Percentiles rank a stretch among this genome's conserved stretches.
Evolutionary conservation across 2,888 invertebrate species (phyloP).

Genomic region (Luperina nickerlii): DNA sequence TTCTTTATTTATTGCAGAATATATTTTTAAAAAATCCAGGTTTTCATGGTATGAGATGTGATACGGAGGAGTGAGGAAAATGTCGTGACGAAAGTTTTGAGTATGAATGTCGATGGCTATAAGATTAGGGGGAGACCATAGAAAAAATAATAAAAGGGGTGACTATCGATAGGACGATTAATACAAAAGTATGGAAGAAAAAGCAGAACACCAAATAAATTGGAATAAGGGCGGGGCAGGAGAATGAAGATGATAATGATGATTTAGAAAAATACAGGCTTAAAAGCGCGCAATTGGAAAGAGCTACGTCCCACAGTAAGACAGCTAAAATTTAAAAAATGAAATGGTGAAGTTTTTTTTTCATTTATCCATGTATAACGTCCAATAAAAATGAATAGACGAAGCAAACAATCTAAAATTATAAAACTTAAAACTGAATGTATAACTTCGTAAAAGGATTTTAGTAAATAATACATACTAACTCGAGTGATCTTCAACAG

Average conservation of each 20-base stretch:
- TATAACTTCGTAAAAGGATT: slow-evolving; percentile 1
- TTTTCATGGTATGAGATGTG: background rate
- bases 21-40: background rate
- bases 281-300: background rate
- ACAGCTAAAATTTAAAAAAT: background rate
- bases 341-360: background rate
- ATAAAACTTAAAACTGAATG: background rate
- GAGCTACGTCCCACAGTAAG: too few relatives aligned
- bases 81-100: background rate
- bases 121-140: background rate
- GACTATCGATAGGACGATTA: background rate
- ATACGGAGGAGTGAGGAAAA: background rate
- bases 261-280: background rate
- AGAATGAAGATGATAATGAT: too few relatives aligned
- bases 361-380: background rate
- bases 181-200: background rate
- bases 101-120: background rate
- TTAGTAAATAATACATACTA: background rate
- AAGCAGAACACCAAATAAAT: too few relatives aligned
- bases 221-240: too few relatives aligned
- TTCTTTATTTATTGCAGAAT: background rate
- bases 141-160: background rate
- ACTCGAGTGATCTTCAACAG: background rate
- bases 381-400: background rate
- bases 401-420: background rate